These are phyloP conservation scores for Rhea americana DNA, from an alignment of 2,113 vertebrate genomes.

Conservation along the genomic window DNA sequence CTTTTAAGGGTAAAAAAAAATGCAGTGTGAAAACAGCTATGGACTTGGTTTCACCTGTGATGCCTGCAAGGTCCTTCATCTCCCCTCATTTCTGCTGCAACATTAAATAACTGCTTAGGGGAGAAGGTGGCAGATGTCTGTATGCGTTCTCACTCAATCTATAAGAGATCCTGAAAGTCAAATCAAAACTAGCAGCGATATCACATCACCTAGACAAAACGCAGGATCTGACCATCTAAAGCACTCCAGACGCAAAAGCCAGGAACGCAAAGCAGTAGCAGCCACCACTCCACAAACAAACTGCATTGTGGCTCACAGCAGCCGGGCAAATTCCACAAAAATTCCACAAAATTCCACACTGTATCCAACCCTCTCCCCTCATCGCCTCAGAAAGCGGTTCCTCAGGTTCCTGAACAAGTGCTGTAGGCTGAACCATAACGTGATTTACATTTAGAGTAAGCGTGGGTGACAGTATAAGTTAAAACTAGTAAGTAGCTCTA, in stretches of 20 bases:
- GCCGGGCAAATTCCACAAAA: neutral
- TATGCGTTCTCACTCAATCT: rapidly evolving
- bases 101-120: rapidly evolving
- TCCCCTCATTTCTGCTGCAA: neutral
- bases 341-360: neutral
- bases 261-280: neutral
- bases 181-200: neutral
- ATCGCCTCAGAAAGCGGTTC: neutral
- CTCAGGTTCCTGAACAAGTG: neutral
- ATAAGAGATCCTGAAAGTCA: neutral
- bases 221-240: neutral
- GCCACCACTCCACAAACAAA: neutral
- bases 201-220: neutral
- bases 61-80: neutral
- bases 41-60: rapidly evolving
- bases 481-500: neutral
- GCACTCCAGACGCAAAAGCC: neutral
- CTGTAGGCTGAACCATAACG: rapidly evolving
- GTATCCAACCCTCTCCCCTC: neutral
- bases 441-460: neutral
- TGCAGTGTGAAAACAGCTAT: rapidly evolving
- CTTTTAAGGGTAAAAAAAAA: neutral
- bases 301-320: neutral
- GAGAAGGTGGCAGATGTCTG: neutral
- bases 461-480: neutral